Evolutionary conservation across 2,113 vertebrate genomes (phyloP), one percentile per base, ranked within the genome.

Genomic region (Ifrita kowaldi): DNA sequence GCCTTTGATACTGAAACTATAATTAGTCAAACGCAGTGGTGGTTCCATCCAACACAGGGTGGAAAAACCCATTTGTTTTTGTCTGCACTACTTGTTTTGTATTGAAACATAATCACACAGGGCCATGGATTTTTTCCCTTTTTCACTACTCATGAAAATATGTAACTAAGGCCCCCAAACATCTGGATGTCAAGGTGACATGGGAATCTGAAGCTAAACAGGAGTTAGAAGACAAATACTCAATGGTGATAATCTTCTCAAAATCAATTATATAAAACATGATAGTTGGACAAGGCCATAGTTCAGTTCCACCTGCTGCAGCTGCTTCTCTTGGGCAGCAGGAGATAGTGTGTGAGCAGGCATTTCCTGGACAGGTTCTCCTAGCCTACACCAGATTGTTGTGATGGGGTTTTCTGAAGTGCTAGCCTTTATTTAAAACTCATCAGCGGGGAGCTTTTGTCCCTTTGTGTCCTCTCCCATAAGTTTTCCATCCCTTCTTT

Each of bases 321-420:
- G n/a, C 16, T 50, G 68, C 35, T 67, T 28, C 27, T 59, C 63
- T 80, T 0, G 0, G 63, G 41, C 44, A 32, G 39, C 0, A 2
- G 57, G 44, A 4, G 11, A 32, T 3, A 10, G 35, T 44, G 44
- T 49, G 16, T 79, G 44, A 75, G 50, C 44, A 65, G 41, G 2
- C 26, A 47, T 65, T 83, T 60, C 68, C 79, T 49, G 15, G 26
- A 11, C 37, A 41, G 10, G 11, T 57, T 86, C 80, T 62, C 23
- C 44, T 26, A 49, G 30, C 26, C 50, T 37, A 7, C 24, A 41
- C n/a, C 39, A 44, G 10, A 55, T 52, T 68, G 37, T 33, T 89
- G 67, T 3, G 5, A 22, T 56, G 89, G 28, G 28, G 9, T 27
- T 93, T 63, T 22, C 71, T 69, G 49, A 84, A 69, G 67, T 37